A percentile compares a stretch with the other conserved stretches of the same genome.
phyloP scores from a whole-genome alignment of 1,140 invertebrate genomes.

The Myzus persicae region DNA sequence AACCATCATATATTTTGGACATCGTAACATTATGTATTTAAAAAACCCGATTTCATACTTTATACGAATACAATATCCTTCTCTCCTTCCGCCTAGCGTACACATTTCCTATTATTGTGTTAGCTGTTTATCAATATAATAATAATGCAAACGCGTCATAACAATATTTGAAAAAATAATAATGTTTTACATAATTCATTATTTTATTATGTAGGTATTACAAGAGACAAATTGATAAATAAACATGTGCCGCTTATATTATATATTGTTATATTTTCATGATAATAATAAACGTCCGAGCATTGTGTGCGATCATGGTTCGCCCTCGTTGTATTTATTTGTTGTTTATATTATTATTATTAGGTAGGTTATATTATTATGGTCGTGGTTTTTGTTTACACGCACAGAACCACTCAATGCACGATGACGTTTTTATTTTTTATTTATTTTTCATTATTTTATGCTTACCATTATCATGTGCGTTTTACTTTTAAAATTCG shows the following conservation, averaged over 20 bases:
- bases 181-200: not conserved
- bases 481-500: slow-evolving; percentile 22
- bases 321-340: not conserved
- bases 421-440: not conserved
- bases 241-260: not conserved
- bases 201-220: too few relatives aligned
- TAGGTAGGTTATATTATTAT: not conserved
- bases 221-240: not conserved
- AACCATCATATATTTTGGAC: not conserved
- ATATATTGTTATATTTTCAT: not conserved
- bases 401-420: not conserved
- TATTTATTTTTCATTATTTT: not conserved
- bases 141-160: not conserved
- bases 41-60: not conserved
- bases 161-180: not conserved
- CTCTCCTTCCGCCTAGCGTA: not conserved
- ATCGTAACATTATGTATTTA: not conserved
- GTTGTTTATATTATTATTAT: not conserved
- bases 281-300: not conserved
- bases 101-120: not conserved
- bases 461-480: not conserved
- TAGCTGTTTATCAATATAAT: not conserved
- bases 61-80: not conserved
- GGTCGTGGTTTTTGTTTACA: not conserved
- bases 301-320: not conserved